A percentile compares a stretch with the other conserved stretches of the same genome.
phyloP scores from a whole-genome alignment of 2,113 vertebrate species.

The Hippocampus guttulatus region DNA sequence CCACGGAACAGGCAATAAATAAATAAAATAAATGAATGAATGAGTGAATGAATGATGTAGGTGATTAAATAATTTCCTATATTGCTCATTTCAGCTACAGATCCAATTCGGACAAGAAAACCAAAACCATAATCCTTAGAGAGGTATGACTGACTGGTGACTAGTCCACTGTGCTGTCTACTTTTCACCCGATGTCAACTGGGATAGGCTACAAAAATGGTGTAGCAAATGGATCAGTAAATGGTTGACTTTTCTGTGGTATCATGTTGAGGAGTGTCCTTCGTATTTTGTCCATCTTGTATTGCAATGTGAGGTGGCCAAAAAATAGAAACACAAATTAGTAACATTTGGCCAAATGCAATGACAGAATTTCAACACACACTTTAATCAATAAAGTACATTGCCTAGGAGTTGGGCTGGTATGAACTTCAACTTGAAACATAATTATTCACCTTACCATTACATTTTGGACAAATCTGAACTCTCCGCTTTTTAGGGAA shows the following conservation, averaged over 20 bases:
- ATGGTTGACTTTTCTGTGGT: too few species aligned
- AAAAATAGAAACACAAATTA: neutral
- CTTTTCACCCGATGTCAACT: too few species aligned
- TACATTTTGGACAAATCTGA: neutral
- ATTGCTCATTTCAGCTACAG: neutral
- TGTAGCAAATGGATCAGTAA: too few species aligned
- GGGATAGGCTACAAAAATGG: too few species aligned
- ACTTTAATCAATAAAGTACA: too few species aligned
- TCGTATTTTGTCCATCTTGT: neutral
- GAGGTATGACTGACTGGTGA: too few species aligned
- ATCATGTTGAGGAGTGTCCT: neutral
- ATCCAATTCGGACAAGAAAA: neutral
- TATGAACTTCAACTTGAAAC: too few species aligned
- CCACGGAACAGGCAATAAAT: slow-evolving; percentile 14
- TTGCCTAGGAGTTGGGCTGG: too few species aligned
- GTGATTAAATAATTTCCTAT: slow-evolving; percentile 6
- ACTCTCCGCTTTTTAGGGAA: neutral
- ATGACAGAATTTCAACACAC: too few species aligned
- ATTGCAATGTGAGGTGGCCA: neutral
- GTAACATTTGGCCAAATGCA: neutral
- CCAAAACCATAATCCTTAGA: too few species aligned
- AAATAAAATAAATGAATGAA: slow-evolving; percentile 16
- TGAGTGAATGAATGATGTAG: neutral
- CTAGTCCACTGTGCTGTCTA: too few species aligned
- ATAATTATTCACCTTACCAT: neutral